Evolutionary conservation across 2,888 invertebrate genomes (phyloP).

Genomic region (Mayetiola destructor): DNA sequence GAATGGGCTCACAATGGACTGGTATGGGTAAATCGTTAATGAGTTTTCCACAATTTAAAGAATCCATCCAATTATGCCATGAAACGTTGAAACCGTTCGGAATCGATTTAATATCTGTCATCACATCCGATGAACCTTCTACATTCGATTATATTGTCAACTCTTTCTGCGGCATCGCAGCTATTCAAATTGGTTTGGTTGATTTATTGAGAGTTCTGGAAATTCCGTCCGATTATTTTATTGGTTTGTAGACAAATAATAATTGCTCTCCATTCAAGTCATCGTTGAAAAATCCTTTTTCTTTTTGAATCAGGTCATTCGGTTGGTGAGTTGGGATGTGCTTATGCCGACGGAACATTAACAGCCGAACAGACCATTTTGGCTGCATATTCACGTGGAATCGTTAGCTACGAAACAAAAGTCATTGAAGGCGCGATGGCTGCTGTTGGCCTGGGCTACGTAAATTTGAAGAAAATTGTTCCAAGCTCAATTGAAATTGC

Average conservation of each 20-base stretch:
- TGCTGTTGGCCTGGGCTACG: slow-evolving; percentile 56
- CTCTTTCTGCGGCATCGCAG: slow-evolving; percentile 60
- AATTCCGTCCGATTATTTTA: slow-evolving; percentile 55
- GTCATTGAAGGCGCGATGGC: slow-evolving; percentile 75
- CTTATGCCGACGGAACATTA: slow-evolving; percentile 85
- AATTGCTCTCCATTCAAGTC: too few species aligned
- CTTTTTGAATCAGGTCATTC: too few species aligned
- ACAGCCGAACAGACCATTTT: slow-evolving; percentile 76
- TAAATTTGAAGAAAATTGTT: slow-evolving; percentile 42
- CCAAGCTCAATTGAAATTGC: slow-evolving; percentile 69
- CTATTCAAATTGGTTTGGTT: slow-evolving; percentile 46
- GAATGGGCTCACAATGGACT: slow-evolving; percentile 81
- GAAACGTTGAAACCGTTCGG: slow-evolving; percentile 43
- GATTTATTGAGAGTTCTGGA: slow-evolving; percentile 48
- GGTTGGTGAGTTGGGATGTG: slow-evolving; percentile 87
- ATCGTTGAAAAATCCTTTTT: too few species aligned
- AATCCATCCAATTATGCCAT: slow-evolving; percentile 51
- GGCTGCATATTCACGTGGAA: slow-evolving; percentile 68
- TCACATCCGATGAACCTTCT: slow-evolving; percentile 44
- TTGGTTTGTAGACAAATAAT: too few species aligned
- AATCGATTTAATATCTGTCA: slow-evolving; percentile 46
- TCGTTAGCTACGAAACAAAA: slow-evolving; percentile 53
- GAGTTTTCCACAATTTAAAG: slow-evolving; percentile 55
- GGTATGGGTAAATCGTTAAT: slow-evolving; percentile 68
- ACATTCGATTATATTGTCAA: slow-evolving; percentile 50